These are phyloP conservation scores for Gastrophryne carolinensis DNA, from an alignment of 2,797 vertebrate species.

Conservation along the genomic window DNA sequence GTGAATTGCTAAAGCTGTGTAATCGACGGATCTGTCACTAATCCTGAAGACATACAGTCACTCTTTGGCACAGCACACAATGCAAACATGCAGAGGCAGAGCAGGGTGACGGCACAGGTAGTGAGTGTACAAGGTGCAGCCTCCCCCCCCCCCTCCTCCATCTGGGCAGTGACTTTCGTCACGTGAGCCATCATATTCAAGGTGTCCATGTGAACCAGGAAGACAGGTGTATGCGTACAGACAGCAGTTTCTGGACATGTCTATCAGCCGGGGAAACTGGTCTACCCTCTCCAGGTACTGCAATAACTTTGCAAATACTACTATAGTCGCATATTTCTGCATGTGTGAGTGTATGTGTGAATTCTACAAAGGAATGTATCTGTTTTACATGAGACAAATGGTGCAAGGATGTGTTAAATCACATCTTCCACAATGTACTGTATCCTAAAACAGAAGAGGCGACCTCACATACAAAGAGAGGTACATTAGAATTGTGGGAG, in stretches of 20 bases:
- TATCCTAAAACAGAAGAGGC: not conserved
- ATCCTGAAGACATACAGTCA: no score
- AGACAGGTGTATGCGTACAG: constrained; percentile 27
- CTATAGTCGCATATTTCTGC: not conserved
- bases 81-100: not conserved
- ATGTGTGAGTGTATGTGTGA: not conserved
- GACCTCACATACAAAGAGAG: not conserved
- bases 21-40: no score
- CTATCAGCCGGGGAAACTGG: constrained; percentile 84
- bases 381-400: not conserved
- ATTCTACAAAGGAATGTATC: not conserved
- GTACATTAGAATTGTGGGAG: not conserved
- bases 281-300: constrained; percentile 88
- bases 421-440: not conserved
- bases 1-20: no score
- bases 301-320: not conserved
- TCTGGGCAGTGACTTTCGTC: constrained; percentile 22
- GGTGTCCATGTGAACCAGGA: constrained; percentile 40
- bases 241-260: constrained; percentile 67
- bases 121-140: constrained; percentile 23
- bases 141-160: not conserved
- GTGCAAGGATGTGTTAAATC: not conserved
- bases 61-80: not conserved
- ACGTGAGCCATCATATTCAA: constrained; percentile 30
- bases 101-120: not conserved